A percentile compares a stretch with the other conserved stretches of the same genome.
Evolutionary conservation across 2,888 invertebrate genomes (phyloP).

Genomic region (Eutolmus rufibarbis): DNA sequence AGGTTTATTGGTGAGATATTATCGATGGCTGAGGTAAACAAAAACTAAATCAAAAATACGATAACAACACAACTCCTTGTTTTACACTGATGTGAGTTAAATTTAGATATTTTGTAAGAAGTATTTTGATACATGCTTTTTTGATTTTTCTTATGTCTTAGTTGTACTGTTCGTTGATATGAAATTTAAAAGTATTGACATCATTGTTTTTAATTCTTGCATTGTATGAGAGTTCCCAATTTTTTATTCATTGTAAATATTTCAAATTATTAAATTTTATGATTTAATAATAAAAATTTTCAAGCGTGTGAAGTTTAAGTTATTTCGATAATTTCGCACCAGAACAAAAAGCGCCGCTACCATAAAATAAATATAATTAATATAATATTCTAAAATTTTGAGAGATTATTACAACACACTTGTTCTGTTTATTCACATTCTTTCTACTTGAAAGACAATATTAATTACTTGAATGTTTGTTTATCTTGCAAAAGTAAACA

Average conservation of each 20-base stretch:
- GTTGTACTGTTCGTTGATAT: slow-evolving; percentile 18
- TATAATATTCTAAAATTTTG: not conserved
- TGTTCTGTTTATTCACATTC: not conserved
- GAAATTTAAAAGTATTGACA: not conserved
- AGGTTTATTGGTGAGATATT: not conserved
- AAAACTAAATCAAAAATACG: not conserved
- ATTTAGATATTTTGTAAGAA: not conserved
- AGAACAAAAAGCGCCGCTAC: not conserved
- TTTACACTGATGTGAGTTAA: not conserved
- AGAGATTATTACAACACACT: not conserved
- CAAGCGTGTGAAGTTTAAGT: not conserved
- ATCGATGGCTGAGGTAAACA: not conserved
- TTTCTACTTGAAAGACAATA: not conserved
- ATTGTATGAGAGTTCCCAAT: not conserved
- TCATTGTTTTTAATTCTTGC: not conserved
- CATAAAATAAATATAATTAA: not conserved
- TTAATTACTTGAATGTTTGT: not conserved
- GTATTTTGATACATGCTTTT: not conserved
- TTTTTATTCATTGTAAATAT: not conserved
- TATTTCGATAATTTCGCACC: not conserved
- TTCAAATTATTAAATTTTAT: not conserved
- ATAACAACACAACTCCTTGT: not conserved
- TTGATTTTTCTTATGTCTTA: not conserved
- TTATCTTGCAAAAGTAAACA: not conserved
- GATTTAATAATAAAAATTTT: not conserved